A percentile compares a stretch with the other conserved stretches of the same genome.
phyloP scores from a whole-genome alignment of 2,797 vertebrate species.

The Cichlasoma orientale region DNA sequence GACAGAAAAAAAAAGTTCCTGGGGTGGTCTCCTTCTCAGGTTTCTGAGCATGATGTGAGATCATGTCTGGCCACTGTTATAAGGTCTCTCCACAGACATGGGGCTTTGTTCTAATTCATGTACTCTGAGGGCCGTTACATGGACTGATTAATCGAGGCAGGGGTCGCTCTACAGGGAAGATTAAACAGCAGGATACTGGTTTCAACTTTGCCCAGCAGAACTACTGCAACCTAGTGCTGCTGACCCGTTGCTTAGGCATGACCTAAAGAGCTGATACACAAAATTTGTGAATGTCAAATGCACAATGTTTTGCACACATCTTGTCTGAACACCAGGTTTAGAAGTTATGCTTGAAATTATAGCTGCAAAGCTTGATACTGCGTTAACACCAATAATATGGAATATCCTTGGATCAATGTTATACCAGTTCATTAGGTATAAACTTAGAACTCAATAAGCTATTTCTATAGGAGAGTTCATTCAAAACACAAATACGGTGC shows the following conservation, averaged over 20 bases:
- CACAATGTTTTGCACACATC: neutral
- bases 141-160: slow-evolving; percentile 55
- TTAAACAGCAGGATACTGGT: slow-evolving; percentile 33
- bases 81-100: slow-evolving; percentile 49
- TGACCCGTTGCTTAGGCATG: slow-evolving; percentile 5
- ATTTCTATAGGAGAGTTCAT: neutral
- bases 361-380: neutral
- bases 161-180: slow-evolving; percentile 33
- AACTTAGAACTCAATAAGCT: neutral
- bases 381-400: neutral
- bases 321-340: neutral
- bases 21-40: slow-evolving; percentile 69
- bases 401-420: neutral
- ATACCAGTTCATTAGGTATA: neutral
- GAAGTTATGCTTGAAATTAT: neutral
- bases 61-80: slow-evolving; percentile 70
- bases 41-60: slow-evolving; percentile 67
- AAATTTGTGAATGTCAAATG: neutral
- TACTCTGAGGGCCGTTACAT: slow-evolving; percentile 61
- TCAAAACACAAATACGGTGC: neutral
- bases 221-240: neutral
- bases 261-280: neutral
- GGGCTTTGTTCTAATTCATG: slow-evolving; percentile 63
- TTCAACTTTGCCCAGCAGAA: slow-evolving; percentile 31
- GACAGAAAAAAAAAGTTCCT: slow-evolving; percentile 28